A percentile compares a stretch with the other conserved stretches of the same genome.
These are phyloP conservation scores for Thermophis baileyi DNA, from an alignment of 2,113 vertebrate genomes.

Conservation along the genomic window DNA sequence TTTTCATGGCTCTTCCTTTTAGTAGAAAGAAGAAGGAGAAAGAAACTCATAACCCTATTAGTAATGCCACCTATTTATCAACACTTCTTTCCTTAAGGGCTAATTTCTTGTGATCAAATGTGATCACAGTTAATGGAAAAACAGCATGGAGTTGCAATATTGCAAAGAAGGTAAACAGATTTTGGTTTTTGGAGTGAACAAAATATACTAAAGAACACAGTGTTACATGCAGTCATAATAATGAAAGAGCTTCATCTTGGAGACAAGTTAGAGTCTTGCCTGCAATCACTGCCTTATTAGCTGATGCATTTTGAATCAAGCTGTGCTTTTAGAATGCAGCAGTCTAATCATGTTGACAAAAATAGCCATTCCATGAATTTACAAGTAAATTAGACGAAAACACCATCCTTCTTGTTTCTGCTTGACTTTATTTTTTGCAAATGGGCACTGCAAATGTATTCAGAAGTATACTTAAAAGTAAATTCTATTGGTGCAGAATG, in stretches of 20 bases:
- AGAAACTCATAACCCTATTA: background rate
- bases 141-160: background rate
- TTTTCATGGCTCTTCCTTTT: background rate
- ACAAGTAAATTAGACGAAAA: conserved; percentile 42
- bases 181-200: background rate
- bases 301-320: conserved; percentile 16
- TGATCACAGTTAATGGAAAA: conserved; percentile 14
- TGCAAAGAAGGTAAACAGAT: background rate
- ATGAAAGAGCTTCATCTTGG: conserved; percentile 2
- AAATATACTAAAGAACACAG: conserved; percentile 6
- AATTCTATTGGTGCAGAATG: background rate
- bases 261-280: conserved; percentile 31
- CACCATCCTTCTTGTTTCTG: background rate
- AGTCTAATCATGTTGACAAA: conserved; percentile 33
- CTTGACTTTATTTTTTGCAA: conserved; percentile 1
- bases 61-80: background rate
- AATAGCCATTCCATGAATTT: conserved; percentile 54
- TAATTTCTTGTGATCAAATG: background rate
- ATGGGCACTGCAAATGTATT: background rate
- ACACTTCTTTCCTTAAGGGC: background rate
- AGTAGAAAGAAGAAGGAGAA: background rate
- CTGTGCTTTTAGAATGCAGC: conserved; percentile 48
- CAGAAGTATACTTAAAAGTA: background rate
- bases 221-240: conserved; percentile 38
- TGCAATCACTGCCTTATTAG: conserved; percentile 31